Percentiles rank a stretch among this genome's conserved stretches.
Conservation (phyloP, 2,113 vertebrate species). For the Eptesicus fuscus region DNA sequence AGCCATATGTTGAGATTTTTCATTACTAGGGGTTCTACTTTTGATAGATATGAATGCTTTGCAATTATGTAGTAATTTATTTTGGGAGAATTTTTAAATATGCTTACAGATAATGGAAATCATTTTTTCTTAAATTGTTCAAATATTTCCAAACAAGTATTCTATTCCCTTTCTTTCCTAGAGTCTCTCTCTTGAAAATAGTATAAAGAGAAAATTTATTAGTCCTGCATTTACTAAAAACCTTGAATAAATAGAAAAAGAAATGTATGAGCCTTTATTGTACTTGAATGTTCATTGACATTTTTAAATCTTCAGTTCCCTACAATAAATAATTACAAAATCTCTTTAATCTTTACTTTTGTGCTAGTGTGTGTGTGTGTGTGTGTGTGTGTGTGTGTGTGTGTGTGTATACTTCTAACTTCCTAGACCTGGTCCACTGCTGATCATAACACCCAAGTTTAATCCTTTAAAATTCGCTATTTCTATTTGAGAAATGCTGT, state of each 20-base stretch:
- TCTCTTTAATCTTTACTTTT: background rate
- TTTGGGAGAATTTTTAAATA: background rate
- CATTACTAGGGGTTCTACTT: background rate
- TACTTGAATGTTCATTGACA: background rate
- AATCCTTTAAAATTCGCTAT: constrained; percentile 16
- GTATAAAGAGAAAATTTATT: background rate
- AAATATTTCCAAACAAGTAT: constrained; percentile 23
- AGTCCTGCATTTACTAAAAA: background rate
- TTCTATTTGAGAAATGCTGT: background rate
- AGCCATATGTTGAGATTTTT: background rate
- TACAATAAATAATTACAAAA: background rate
- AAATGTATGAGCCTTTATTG: background rate
- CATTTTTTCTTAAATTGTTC: background rate
- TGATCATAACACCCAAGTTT: background rate
- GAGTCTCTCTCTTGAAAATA: background rate
- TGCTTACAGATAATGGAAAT: background rate
- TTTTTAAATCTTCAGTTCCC: background rate
- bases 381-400: no score
- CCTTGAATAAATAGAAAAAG: constrained; percentile 16
- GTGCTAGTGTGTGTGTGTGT: no score
- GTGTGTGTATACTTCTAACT: background rate
- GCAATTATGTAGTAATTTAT: background rate
- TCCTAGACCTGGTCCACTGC: background rate
- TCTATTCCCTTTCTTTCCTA: background rate
- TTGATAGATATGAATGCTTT: background rate